phyloP scores from a whole-genome alignment of 2,888 invertebrate species.

The Amphipoea lucens region DNA sequence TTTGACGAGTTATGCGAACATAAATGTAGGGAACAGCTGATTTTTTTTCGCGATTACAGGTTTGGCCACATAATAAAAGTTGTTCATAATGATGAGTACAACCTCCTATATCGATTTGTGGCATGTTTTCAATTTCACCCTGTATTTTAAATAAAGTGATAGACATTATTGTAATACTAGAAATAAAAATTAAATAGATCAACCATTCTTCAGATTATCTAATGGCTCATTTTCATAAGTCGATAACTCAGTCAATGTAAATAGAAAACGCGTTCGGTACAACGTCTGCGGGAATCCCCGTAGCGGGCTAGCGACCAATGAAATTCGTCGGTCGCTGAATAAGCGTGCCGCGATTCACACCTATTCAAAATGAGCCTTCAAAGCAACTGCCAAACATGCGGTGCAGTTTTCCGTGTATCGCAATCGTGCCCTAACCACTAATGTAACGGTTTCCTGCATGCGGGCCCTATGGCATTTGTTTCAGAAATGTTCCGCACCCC shows the following conservation, averaged over 20 bases:
- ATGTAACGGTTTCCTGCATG: neutral
- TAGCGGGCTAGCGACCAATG: neutral
- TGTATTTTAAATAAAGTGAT: too few relatives aligned
- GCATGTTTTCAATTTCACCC: too few relatives aligned
- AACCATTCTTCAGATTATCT: neutral
- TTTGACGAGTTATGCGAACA: too few relatives aligned
- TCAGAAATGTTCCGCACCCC: neutral
- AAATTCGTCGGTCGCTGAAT: neutral
- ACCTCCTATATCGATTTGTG: too few relatives aligned
- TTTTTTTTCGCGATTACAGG: too few relatives aligned
- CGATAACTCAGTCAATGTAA: neutral
- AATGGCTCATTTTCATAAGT: neutral
- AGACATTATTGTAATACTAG: neutral
- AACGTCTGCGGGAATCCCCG: neutral
- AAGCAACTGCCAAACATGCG: neutral
- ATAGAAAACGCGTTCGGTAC: neutral
- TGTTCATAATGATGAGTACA: too few relatives aligned
- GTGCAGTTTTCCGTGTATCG: neutral
- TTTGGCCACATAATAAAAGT: too few relatives aligned
- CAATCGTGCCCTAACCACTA: neutral
- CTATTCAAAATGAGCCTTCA: neutral
- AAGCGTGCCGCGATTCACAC: neutral
- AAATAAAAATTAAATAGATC: neutral
- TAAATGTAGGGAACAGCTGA: too few relatives aligned
- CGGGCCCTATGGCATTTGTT: neutral